A percentile compares a stretch with the other conserved stretches of the same genome.
Conservation (phyloP, 2,888 invertebrate species). For the Labia minor region DNA sequence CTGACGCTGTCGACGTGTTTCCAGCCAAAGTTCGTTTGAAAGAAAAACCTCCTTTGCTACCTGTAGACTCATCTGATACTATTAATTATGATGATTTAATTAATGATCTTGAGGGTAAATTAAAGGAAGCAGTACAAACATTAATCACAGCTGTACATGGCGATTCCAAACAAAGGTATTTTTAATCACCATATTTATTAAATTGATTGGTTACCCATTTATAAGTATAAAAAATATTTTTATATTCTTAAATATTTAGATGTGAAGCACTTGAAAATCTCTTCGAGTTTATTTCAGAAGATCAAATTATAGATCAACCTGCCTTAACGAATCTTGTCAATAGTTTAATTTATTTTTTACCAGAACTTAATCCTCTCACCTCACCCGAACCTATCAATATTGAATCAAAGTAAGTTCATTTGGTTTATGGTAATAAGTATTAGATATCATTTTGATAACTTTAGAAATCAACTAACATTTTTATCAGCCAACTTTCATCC, state of each 20-base stretch:
- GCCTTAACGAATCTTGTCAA: neutral
- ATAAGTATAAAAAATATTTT: too few relatives aligned
- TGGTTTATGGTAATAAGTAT: too few relatives aligned
- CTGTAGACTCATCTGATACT: conserved; percentile 31
- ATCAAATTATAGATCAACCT: conserved; percentile 43
- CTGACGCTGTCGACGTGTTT: conserved; percentile 21
- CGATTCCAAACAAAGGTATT: conserved; percentile 33
- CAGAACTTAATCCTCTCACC: neutral
- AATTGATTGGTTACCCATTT: neutral
- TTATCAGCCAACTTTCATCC: too few relatives aligned
- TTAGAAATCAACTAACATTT: too few relatives aligned
- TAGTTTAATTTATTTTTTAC: neutral
- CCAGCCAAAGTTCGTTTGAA: conserved; percentile 60
- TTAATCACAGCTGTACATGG: conserved; percentile 47
- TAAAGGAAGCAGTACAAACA: conserved; percentile 45
- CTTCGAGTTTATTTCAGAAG: conserved; percentile 48
- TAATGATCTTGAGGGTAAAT: conserved; percentile 43
- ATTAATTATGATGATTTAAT: conserved; percentile 36
- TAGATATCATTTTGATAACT: too few relatives aligned
- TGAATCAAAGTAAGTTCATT: neutral
- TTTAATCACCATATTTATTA: neutral
- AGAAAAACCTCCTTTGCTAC: conserved; percentile 31
- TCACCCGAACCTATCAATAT: neutral
- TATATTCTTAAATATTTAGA: conserved; percentile 31
- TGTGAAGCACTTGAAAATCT: conserved; percentile 55